Evolutionary conservation across 2,797 vertebrate genomes (phyloP), one percentile per base, ranked within the genome.

Genomic region (Eutrigla gurnardus): DNA sequence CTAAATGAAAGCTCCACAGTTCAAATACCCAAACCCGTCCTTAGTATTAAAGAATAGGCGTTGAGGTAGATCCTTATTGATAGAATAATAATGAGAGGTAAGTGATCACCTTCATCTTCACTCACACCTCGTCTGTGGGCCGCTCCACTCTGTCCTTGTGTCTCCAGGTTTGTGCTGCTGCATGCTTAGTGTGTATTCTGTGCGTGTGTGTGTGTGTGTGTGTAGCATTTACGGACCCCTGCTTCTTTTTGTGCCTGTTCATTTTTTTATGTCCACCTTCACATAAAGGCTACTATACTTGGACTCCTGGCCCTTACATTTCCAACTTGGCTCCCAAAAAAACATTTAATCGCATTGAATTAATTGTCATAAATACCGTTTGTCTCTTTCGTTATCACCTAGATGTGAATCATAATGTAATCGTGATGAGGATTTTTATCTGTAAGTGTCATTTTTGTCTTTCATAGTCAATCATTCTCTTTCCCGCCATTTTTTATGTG

Each of bases 51-150:
- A 52, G 15, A 52, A 4, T 4, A 55, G 10, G 14, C 17, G 10
- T 4, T 11, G 10, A 25, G 33, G 14, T 70, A 35, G 42, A 13
- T 32, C 6, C 3, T 43, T 61, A 36, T 40, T 77, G 35, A 50
- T 77, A 8, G 25, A 57, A 59, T 49, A 37, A 60, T 33, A 71
- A 65, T 14, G 7, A n/a, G 6, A 85, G 90, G 90, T 93, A 89
- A 87, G 90, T 87, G 33, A 50, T 82, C 73, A 60, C 65, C 59
- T 72, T 72, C 89, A 88, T 80, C 70, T 49, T 72, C 85, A 75
- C 75, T 86, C 74, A 71, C 73, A 58, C 78, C 55, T 59, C 76
- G 61, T 75, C 70, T 42, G 7, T 67, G 59, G 72, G 43, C 50
- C 40, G 18, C 37, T 83, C 81, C 73, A 66, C 71, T 77, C 61